phyloP scores from a whole-genome alignment of 2,797 vertebrate genomes.

The Falco cherrug region DNA sequence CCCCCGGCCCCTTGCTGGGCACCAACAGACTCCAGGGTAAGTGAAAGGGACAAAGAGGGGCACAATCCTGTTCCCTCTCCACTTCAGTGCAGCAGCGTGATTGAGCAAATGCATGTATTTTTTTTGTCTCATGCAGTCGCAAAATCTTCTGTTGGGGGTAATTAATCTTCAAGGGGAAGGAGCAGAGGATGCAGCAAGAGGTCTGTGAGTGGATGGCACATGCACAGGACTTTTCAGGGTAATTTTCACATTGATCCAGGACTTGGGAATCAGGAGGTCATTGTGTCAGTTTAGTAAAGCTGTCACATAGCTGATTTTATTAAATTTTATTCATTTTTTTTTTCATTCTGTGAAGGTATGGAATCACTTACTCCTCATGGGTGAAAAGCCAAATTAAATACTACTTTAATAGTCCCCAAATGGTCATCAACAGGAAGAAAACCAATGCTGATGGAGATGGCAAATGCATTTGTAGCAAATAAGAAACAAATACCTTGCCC shows the following conservation, averaged over 20 bases:
- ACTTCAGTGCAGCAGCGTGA: not conserved
- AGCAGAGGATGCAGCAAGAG: constrained; percentile 11
- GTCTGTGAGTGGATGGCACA: constrained; percentile 18
- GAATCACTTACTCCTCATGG: not conserved
- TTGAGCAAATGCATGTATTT: not conserved
- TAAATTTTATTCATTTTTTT: not conserved
- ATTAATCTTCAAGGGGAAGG: constrained; percentile 23
- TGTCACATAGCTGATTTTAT: not conserved
- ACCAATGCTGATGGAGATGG: not conserved
- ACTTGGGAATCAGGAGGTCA: constrained; percentile 33
- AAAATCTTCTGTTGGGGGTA: constrained; percentile 35
- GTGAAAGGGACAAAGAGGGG: not conserved
- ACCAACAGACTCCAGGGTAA: not conserved
- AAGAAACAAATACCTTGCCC: not conserved
- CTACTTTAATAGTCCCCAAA: not conserved
- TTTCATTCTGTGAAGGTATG: not conserved
- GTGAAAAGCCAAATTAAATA: not conserved
- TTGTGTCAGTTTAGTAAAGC: constrained; percentile 10
- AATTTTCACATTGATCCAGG: constrained; percentile 45
- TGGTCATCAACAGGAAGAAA: not conserved
- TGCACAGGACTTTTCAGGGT: constrained; percentile 28
- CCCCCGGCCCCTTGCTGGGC: not conserved
- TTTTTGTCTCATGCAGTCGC: not conserved
- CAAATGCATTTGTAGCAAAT: not conserved
- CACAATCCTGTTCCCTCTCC: not conserved